A percentile compares a stretch with the other conserved stretches of the same genome.
These are phyloP conservation scores for Pantelozetes paolii DNA, from an alignment of 2,888 invertebrate genomes.

Conservation along the genomic window DNA sequence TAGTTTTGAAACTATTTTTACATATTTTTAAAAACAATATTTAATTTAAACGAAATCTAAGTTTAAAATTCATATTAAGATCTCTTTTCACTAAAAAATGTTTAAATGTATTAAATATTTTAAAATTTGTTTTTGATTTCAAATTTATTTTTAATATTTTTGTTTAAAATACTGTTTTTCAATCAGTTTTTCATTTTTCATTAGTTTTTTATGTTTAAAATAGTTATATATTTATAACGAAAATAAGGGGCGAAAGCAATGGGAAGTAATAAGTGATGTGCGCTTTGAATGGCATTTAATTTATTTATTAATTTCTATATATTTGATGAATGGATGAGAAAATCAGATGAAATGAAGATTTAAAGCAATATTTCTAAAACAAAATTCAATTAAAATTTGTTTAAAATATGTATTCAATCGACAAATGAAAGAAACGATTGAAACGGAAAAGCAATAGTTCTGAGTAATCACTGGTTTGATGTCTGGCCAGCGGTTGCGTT, in stretches of 20 bases:
- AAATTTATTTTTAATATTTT: no score
- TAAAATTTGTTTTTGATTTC: no score
- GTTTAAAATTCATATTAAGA: no score
- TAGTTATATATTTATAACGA: background rate
- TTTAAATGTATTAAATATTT: no score
- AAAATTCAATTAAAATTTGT: no score
- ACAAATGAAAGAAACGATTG: background rate
- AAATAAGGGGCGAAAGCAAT: slow-evolving; percentile 9
- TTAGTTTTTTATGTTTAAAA: background rate
- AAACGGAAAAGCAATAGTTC: background rate
- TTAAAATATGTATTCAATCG: background rate
- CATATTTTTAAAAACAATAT: no score
- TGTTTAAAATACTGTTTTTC: background rate
- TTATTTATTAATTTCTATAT: background rate
- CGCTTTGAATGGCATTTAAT: slow-evolving; percentile 17
- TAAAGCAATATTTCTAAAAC: background rate
- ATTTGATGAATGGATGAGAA: background rate
- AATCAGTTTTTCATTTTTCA: no score
- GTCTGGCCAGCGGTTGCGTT: slow-evolving; percentile 31
- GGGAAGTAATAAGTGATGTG: slow-evolving; percentile 13
- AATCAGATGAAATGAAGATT: background rate
- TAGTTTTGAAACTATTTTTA: no score
- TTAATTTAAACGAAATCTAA: no score
- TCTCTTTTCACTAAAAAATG: no score
- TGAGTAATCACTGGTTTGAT: slow-evolving; percentile 22